Evolutionary conservation across 2,888 invertebrate genomes (phyloP).

Genomic region (Pachydiplax longipennis): DNA sequence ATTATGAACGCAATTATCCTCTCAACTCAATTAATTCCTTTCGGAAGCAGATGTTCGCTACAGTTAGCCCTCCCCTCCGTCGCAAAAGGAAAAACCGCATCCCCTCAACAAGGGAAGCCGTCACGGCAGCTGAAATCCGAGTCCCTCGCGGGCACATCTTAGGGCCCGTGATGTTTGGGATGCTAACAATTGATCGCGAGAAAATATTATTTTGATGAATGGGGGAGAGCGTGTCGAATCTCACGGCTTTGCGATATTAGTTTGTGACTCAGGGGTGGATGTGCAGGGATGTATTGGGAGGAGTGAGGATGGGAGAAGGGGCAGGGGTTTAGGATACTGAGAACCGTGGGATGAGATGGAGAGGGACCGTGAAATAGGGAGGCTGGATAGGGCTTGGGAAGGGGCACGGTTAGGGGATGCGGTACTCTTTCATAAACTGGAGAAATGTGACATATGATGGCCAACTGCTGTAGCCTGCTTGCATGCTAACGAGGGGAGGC

Average conservation of each 20-base stretch:
- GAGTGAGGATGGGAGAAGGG: background rate
- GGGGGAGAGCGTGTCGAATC: conserved; percentile 16
- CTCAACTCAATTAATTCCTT: background rate
- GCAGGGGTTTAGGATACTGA: background rate
- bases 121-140: background rate
- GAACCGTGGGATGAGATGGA: background rate
- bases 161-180: background rate
- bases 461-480: conserved; percentile 33
- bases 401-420: background rate
- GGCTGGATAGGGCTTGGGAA: background rate
- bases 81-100: background rate
- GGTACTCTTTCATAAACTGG: background rate
- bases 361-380: background rate
- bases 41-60: background rate
- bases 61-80: background rate
- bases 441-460: conserved; percentile 31
- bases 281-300: background rate
- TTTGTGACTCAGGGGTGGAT: background rate
- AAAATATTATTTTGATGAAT: conserved; percentile 40
- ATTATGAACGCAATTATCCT: background rate
- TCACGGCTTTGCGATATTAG: conserved; percentile 3
- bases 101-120: background rate
- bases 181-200: conserved; percentile 20
- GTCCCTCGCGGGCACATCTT: background rate
- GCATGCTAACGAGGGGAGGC: conserved; percentile 9